These are phyloP conservation scores for Torymus texanus DNA, from an alignment of 2,888 invertebrate species.

Conservation along the genomic window DNA sequence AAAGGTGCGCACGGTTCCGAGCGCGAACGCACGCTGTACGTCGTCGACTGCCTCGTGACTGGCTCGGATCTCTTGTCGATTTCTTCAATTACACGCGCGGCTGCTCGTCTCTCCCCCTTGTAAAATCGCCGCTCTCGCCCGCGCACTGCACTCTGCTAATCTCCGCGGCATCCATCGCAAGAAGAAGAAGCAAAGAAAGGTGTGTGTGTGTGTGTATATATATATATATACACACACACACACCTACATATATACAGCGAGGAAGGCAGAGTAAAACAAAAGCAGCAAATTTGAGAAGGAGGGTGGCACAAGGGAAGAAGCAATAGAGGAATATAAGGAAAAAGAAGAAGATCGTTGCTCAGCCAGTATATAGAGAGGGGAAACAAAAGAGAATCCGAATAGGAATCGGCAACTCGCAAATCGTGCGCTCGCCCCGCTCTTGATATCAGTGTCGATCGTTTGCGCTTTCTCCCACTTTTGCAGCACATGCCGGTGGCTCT, in stretches of 20 bases:
- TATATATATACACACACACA: no score
- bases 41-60: conserved; percentile 28
- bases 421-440: conserved; percentile 64
- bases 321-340: neutral
- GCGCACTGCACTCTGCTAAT: conserved; percentile 37
- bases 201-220: no score
- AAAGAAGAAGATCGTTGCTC: conserved; percentile 52
- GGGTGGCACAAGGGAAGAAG: neutral
- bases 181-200: neutral
- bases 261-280: conserved; percentile 24
- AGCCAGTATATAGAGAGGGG: conserved; percentile 5
- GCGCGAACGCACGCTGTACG: conserved; percentile 20
- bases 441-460: conserved; percentile 77
- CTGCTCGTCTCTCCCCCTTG: conserved; percentile 25
- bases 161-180: conserved; percentile 21
- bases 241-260: no score
- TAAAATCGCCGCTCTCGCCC: conserved; percentile 30
- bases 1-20: neutral
- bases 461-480: conserved; percentile 58
- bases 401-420: conserved; percentile 58
- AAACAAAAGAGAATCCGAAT: conserved; percentile 17
- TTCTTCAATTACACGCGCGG: conserved; percentile 43
- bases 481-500: no score
- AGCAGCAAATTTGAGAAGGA: conserved; percentile 50
- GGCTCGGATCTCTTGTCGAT: conserved; percentile 43